Percentiles rank a stretch among this genome's conserved stretches.
These are phyloP conservation scores for Actinia tenebrosa DNA, from an alignment of 64 coral and sea anemone genomes.

Conservation along the genomic window DNA sequence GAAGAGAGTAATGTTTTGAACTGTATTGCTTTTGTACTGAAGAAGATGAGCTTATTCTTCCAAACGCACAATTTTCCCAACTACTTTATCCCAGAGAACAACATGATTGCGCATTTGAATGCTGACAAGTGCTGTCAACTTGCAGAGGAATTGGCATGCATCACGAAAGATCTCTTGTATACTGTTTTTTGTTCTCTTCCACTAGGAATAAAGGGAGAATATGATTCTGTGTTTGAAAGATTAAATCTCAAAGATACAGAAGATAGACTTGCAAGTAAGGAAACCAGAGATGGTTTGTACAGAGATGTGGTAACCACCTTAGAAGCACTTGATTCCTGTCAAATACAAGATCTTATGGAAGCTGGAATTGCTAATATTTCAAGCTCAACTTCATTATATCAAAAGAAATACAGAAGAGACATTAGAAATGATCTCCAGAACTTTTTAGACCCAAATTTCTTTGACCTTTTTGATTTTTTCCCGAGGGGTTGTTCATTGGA, in stretches of 20 bases:
- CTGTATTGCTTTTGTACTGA: not conserved
- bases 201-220: not conserved
- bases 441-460: not conserved
- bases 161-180: not conserved
- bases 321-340: not conserved
- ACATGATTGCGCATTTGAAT: not conserved
- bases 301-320: not conserved
- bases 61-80: not conserved
- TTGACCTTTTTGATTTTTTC: not conserved
- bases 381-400: not conserved
- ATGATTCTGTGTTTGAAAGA: not conserved
- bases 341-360: not conserved
- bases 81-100: slow-evolving; percentile 28
- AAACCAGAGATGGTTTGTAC: not conserved
- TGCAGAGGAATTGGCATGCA: not conserved
- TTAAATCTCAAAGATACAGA: not conserved
- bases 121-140: not conserved
- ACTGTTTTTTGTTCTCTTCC: not conserved
- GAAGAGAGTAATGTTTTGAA: not conserved
- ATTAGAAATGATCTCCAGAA: not conserved
- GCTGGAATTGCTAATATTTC: not conserved
- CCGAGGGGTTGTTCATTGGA: not conserved
- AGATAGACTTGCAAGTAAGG: not conserved
- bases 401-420: not conserved
- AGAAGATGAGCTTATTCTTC: not conserved